These are phyloP conservation scores for Alaudala cheleensis DNA, from an alignment of 2,113 vertebrate species.

Conservation along the genomic window DNA sequence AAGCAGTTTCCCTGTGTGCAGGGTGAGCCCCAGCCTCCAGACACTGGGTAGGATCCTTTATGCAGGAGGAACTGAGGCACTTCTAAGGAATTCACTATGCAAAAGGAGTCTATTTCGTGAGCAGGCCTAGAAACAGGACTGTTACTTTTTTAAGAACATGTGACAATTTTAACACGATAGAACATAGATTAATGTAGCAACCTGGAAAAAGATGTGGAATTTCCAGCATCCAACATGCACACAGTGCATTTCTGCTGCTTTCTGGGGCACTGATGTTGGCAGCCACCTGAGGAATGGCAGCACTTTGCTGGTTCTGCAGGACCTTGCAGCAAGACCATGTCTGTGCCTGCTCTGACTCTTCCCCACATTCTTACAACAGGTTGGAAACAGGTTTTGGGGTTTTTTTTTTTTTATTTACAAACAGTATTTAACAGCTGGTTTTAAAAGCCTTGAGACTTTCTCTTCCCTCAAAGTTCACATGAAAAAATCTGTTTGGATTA, in stretches of 20 bases:
- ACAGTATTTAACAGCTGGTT: neutral
- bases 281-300: neutral
- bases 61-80: neutral
- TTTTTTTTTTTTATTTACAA: neutral
- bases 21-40: neutral
- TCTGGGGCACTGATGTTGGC: neutral
- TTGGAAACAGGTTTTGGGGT: accelerated
- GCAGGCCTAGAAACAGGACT: neutral
- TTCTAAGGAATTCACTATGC: neutral
- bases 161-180: neutral
- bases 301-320: neutral
- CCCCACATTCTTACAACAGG: neutral
- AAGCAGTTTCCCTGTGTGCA: neutral
- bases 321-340: neutral
- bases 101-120: neutral
- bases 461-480: neutral
- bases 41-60: neutral
- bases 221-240: neutral
- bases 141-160: neutral
- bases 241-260: neutral
- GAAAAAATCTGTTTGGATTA: neutral
- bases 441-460: neutral
- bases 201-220: neutral
- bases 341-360: neutral
- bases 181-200: neutral